phyloP scores from a whole-genome alignment of 2,113 vertebrate species.

The Rattus rattus region DNA sequence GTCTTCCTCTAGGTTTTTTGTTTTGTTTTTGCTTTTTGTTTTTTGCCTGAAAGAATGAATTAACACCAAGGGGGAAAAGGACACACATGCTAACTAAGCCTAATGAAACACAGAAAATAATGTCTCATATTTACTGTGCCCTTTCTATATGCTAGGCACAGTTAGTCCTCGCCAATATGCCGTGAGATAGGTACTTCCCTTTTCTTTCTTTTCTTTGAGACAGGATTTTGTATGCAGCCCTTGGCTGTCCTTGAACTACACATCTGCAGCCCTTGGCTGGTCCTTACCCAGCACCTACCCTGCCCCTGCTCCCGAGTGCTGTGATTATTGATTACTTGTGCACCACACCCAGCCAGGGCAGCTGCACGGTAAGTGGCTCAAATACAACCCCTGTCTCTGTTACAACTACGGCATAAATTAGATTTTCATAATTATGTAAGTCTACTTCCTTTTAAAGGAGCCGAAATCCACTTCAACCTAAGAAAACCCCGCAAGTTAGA shows the following conservation, averaged over 20 bases:
- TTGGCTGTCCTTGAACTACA: background rate
- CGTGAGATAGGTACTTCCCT: background rate
- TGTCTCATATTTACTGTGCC: background rate
- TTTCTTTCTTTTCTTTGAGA: background rate
- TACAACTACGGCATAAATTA: slow-evolving; percentile 44
- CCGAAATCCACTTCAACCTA: slow-evolving; percentile 52
- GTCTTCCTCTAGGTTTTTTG: too few species aligned
- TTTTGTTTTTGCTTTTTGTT: background rate
- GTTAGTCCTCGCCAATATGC: slow-evolving; percentile 18
- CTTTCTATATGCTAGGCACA: slow-evolving; percentile 17
- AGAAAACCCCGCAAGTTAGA: slow-evolving; percentile 44
- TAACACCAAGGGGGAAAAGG: slow-evolving; percentile 40
- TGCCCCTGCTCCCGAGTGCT: background rate
- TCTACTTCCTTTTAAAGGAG: slow-evolving; percentile 55
- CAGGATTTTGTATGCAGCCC: background rate
- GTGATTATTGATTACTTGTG: background rate
- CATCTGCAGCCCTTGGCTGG: background rate
- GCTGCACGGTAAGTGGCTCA: background rate
- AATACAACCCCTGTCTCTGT: slow-evolving; percentile 47
- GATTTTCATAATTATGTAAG: slow-evolving; percentile 51
- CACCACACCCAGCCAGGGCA: background rate
- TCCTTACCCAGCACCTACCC: background rate
- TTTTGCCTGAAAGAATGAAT: slow-evolving; percentile 22
- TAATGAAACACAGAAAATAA: slow-evolving; percentile 32
- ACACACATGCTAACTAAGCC: background rate